Percentiles rank a stretch among this genome's conserved stretches.
Evolutionary conservation across 2,888 invertebrate genomes (phyloP).

Genomic region (Netelia inedita): DNA sequence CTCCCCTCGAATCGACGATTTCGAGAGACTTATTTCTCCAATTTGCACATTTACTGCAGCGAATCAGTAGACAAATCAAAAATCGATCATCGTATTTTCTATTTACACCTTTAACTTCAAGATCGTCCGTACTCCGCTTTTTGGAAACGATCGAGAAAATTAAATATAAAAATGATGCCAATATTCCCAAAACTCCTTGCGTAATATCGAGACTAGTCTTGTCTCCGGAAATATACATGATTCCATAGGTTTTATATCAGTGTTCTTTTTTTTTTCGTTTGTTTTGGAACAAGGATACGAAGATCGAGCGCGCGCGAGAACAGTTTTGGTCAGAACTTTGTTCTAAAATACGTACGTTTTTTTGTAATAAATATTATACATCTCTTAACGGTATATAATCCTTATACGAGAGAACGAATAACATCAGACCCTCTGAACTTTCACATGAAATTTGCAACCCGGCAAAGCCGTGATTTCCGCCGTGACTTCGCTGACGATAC

Average conservation of each 20-base stretch:
- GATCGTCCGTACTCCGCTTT: slow-evolving; percentile 2
- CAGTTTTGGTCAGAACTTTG: neutral
- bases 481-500: slow-evolving; percentile 96
- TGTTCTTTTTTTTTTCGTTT: neutral
- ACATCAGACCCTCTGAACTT: slow-evolving; percentile 90
- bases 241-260: slow-evolving; percentile 23
- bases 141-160: neutral
- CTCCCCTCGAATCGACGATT: neutral
- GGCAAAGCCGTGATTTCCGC: slow-evolving; percentile 98
- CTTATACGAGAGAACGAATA: neutral
- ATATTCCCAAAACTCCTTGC: neutral
- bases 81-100: neutral
- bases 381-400: slow-evolving; percentile 32
- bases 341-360: slow-evolving; percentile 16
- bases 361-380: slow-evolving; percentile 69
- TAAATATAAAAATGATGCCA: neutral
- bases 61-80: neutral
- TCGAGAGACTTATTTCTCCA: neutral
- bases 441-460: slow-evolving; percentile 96
- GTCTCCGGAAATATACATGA: neutral
- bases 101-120: neutral
- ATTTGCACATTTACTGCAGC: too few species aligned
- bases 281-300: neutral
- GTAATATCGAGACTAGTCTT: slow-evolving; percentile 4
- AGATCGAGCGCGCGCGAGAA: neutral